phyloP scores from a whole-genome alignment of 2,797 vertebrate genomes.

The Microctenopoma steveboyesi region DNA sequence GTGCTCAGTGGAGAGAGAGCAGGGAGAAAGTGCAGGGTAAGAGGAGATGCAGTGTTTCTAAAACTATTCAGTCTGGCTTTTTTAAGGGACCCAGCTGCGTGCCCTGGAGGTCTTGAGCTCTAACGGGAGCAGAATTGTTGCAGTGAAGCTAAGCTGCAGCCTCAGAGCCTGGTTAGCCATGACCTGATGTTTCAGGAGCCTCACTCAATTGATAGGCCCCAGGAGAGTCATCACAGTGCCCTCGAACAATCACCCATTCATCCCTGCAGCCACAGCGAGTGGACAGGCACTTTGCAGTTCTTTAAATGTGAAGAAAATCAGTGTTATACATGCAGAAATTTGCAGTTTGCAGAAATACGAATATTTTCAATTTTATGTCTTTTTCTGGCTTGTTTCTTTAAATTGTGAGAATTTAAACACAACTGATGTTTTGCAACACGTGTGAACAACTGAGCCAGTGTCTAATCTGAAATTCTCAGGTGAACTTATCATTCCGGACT shows the following conservation, averaged over 20 bases:
- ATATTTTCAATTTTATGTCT: background rate
- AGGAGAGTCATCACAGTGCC: conserved; percentile 71
- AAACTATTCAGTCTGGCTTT: conserved; percentile 71
- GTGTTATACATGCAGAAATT: background rate
- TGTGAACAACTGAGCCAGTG: background rate
- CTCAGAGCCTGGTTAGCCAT: conserved; percentile 63
- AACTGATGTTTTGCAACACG: conserved; percentile 8
- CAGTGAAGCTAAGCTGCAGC: conserved; percentile 59
- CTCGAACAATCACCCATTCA: conserved; percentile 81
- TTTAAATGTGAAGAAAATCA: conserved; percentile 35
- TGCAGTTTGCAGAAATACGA: background rate
- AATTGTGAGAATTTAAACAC: conserved; percentile 3
- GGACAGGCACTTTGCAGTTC: conserved; percentile 42
- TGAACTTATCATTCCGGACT: conserved; percentile 63
- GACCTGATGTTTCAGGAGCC: conserved; percentile 81
- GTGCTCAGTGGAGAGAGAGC: conserved; percentile 47
- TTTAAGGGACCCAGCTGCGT: conserved; percentile 81
- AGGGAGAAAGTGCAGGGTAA: conserved; percentile 66
- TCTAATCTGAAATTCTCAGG: conserved; percentile 15
- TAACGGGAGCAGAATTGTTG: conserved; percentile 68
- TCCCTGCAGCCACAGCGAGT: conserved; percentile 58
- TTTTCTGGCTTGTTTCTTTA: background rate
- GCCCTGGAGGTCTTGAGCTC: conserved; percentile 74
- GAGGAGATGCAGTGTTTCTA: conserved; percentile 79
- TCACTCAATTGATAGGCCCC: conserved; percentile 78